Conservation (phyloP, 2,888 invertebrate species). For the Cactoblastis cactorum region DNA sequence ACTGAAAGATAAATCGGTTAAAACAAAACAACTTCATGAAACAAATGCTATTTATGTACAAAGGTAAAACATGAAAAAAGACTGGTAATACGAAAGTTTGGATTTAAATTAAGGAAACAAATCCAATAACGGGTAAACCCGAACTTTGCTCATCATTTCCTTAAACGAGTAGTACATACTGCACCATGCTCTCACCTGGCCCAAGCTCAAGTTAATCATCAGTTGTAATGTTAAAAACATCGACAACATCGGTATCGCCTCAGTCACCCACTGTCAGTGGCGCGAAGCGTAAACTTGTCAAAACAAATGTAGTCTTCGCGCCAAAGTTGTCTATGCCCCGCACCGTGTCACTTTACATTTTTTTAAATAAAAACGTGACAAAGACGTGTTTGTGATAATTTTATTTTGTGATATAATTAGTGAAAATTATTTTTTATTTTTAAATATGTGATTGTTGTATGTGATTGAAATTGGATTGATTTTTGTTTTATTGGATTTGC, state of each 20-base stretch:
- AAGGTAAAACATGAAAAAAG: neutral
- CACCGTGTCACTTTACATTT: neutral
- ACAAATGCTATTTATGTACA: too few species aligned
- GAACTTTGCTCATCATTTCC: neutral
- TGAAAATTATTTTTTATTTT: too few species aligned
- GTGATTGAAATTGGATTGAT: neutral
- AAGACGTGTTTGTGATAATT: neutral
- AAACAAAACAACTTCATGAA: too few species aligned
- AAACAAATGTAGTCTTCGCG: slow-evolving; percentile 42
- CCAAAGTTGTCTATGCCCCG: slow-evolving; percentile 10
- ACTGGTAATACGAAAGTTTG: neutral
- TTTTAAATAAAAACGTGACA: slow-evolving; percentile 4
- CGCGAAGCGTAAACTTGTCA: slow-evolving; percentile 42
- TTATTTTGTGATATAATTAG: neutral
- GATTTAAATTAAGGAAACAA: neutral
- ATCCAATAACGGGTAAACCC: neutral
- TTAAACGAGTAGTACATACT: neutral
- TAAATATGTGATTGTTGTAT: too few species aligned
- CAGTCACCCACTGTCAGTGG: slow-evolving; percentile 48
- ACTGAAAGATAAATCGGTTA: too few species aligned
- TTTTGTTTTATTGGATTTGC: neutral
- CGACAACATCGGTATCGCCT: slow-evolving; percentile 27
- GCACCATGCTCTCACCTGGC: too few species aligned
- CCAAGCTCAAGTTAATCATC: slow-evolving; percentile 25
- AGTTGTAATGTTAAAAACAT: slow-evolving; percentile 39